A percentile compares a stretch with the other conserved stretches of the same genome.
These are phyloP conservation scores for Manacus vitellinus DNA, from an alignment of 2,113 vertebrate species.

Conservation along the genomic window DNA sequence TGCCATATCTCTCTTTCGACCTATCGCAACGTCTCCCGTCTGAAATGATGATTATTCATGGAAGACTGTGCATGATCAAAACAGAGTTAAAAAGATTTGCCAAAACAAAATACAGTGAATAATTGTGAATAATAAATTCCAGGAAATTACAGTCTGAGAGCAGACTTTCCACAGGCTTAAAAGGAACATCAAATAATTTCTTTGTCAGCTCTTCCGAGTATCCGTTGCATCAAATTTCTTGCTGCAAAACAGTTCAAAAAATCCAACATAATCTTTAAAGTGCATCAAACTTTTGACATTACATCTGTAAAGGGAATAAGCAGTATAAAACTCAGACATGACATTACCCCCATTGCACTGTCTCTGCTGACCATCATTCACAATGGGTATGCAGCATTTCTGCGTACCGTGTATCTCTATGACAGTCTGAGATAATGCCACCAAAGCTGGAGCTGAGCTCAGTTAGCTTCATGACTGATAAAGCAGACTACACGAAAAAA, in stretches of 20 bases:
- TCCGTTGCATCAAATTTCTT: conserved; percentile 1
- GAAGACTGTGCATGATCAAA: conserved; percentile 44
- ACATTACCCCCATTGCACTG: background rate
- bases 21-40: conserved; percentile 35
- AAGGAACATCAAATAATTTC: conserved; percentile 54
- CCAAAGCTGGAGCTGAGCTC: background rate
- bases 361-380: background rate
- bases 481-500: background rate
- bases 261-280: conserved; percentile 27
- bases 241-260: background rate
- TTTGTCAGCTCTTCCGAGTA: conserved; percentile 40
- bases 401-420: background rate
- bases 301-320: background rate
- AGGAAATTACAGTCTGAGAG: conserved; percentile 44
- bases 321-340: background rate
- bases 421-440: background rate
- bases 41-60: conserved; percentile 55
- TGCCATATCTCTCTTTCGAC: conserved; percentile 37
- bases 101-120: conserved; percentile 62
- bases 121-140: conserved; percentile 58
- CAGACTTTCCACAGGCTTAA: conserved; percentile 35
- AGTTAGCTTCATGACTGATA: background rate
- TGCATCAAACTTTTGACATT: background rate
- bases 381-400: background rate
- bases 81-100: conserved; percentile 59